Evolutionary conservation across 2,797 vertebrate species (phyloP).

Genomic region (Phoebastria nigripes): DNA sequence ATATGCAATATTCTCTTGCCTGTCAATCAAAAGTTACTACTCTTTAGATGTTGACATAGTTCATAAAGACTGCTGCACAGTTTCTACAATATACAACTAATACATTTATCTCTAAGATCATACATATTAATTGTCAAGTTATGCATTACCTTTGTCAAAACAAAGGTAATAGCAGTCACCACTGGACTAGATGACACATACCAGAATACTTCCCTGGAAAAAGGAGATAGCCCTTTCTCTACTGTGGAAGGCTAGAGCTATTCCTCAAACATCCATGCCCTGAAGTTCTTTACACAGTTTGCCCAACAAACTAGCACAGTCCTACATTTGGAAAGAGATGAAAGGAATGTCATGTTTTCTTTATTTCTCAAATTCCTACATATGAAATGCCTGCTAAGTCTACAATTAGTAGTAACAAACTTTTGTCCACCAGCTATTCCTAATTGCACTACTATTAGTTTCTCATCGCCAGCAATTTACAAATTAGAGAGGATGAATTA

Average conservation of each 20-base stretch:
- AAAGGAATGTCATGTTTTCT: not conserved
- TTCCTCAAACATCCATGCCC: not conserved
- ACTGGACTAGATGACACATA: not conserved
- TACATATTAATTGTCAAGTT: not conserved
- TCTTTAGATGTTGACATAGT: not conserved
- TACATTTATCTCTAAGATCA: not conserved
- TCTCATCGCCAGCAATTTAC: not conserved
- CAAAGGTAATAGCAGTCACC: not conserved
- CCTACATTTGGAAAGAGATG: not conserved
- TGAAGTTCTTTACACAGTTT: not conserved
- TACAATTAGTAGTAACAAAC: not conserved
- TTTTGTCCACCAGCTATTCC: not conserved
- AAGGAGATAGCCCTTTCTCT: not conserved
- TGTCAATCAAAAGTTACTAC: not conserved
- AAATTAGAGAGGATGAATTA: not conserved
- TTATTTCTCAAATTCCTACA: not conserved
- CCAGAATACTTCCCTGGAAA: not conserved
- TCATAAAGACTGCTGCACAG: not conserved
- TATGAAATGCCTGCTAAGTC: not conserved
- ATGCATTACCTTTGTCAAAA: not conserved
- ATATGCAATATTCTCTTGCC: not conserved
- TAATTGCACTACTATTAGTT: not conserved
- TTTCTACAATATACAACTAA: not conserved
- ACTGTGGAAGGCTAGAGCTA: not conserved
- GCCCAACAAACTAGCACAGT: not conserved